These are phyloP conservation scores for Grantiella picta DNA, from an alignment of 2,113 vertebrate species.

Conservation along the genomic window DNA sequence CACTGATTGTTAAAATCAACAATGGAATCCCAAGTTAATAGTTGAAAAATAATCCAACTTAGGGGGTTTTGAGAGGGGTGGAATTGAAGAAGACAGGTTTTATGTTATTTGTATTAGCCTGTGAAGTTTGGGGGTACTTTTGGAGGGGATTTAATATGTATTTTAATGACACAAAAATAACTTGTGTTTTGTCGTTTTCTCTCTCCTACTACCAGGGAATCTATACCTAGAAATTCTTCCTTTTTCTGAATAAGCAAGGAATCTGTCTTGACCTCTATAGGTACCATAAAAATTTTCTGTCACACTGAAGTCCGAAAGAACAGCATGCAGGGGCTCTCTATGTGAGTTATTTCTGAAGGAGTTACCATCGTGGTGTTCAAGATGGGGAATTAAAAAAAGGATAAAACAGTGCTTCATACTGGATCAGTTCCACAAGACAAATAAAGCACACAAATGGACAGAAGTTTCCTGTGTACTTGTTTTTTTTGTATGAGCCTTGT, in stretches of 20 bases:
- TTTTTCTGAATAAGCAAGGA: not conserved
- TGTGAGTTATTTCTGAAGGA: not conserved
- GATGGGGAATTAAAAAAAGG: not conserved
- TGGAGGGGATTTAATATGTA: not conserved
- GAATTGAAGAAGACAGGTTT: not conserved
- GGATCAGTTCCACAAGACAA: not conserved
- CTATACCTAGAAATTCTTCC: not conserved
- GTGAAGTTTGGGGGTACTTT: not conserved
- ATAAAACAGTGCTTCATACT: not conserved
- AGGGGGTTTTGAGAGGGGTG: not conserved
- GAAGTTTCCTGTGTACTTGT: not conserved
- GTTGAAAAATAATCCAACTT: not conserved
- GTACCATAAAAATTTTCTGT: not conserved
- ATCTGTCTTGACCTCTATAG: not conserved
- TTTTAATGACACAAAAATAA: not conserved
- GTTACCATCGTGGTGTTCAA: not conserved
- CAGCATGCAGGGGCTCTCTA: not conserved
- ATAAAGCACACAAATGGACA: not conserved
- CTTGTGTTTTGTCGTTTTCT: not conserved
- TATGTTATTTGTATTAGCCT: not conserved
- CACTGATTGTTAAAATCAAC: conserved; percentile 20
- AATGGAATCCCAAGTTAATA: not conserved
- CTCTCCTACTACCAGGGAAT: not conserved
- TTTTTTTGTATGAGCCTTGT: not conserved
- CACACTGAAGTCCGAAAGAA: not conserved